Evolutionary conservation across 2,797 vertebrate species (phyloP).

Genomic region (Poeciliopsis infans): DNA sequence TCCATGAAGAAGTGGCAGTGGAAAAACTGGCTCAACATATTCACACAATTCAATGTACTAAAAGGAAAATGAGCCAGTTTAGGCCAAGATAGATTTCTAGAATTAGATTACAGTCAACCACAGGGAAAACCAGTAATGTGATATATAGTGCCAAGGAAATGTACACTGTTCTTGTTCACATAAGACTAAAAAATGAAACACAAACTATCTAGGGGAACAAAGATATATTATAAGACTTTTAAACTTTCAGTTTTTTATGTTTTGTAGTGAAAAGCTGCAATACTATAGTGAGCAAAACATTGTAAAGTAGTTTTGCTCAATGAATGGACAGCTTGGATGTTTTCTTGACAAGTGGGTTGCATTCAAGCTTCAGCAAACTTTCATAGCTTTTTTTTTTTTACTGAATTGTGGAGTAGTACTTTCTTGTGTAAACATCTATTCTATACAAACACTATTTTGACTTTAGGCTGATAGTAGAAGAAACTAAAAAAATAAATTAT

Average conservation of each 20-base stretch:
- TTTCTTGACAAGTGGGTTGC: neutral
- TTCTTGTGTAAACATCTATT: neutral
- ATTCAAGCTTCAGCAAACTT: neutral
- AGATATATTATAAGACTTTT: neutral
- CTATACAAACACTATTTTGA: neutral
- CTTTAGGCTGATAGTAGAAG: neutral
- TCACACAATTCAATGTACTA: neutral
- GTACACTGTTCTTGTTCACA: neutral
- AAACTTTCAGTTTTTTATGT: neutral
- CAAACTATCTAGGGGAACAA: neutral
- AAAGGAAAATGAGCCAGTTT: neutral
- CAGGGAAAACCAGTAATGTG: neutral
- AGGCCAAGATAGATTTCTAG: neutral
- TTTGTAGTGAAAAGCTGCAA: neutral
- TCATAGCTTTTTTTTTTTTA: neutral
- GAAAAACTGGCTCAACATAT: neutral
- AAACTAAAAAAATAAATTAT: neutral
- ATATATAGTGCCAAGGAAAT: neutral
- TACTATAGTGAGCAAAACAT: neutral
- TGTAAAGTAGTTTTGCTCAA: neutral
- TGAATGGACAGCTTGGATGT: neutral
- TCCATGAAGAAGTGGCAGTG: neutral
- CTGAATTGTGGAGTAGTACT: neutral
- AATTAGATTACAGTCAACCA: slow-evolving; percentile 1
- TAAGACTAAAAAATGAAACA: neutral